Evolutionary conservation across 2,888 invertebrate species (phyloP).

Genomic region (Hofmannophila pseudospretella): DNA sequence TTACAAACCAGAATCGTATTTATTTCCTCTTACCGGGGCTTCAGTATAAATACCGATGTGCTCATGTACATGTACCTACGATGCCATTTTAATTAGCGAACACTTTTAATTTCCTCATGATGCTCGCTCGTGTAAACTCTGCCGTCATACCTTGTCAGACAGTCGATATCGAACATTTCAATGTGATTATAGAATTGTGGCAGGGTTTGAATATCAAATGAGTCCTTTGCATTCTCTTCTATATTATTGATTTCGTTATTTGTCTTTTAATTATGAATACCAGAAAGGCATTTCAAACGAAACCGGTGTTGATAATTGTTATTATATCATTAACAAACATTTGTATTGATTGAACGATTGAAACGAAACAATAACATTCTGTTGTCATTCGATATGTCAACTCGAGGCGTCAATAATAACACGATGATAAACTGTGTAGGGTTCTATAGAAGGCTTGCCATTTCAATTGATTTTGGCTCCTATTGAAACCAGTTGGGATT

Average conservation of each 20-base stretch:
- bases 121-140: background rate
- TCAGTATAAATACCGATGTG: too few species aligned
- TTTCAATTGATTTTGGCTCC: background rate
- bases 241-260: background rate
- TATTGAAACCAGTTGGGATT: too few species aligned
- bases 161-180: too few species aligned
- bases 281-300: conserved; percentile 27
- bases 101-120: background rate
- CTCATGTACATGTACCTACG: too few species aligned
- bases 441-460: background rate
- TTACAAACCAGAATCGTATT: conserved; percentile 6
- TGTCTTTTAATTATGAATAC: conserved; percentile 21
- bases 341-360: conserved; percentile 28
- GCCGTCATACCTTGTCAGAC: background rate
- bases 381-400: conserved; percentile 27
- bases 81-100: conserved; percentile 4
- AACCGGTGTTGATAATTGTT: conserved; percentile 30
- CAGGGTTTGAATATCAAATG: too few species aligned
- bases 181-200: too few species aligned
- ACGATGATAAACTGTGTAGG: conserved; percentile 8
- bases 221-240: too few species aligned
- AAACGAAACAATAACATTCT: conserved; percentile 41
- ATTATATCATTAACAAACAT: conserved; percentile 40
- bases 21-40: conserved; percentile 1
- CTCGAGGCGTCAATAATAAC: conserved; percentile 6